Evolutionary conservation across 2,797 vertebrate genomes (phyloP).

Genomic region (Lemur catta): DNA sequence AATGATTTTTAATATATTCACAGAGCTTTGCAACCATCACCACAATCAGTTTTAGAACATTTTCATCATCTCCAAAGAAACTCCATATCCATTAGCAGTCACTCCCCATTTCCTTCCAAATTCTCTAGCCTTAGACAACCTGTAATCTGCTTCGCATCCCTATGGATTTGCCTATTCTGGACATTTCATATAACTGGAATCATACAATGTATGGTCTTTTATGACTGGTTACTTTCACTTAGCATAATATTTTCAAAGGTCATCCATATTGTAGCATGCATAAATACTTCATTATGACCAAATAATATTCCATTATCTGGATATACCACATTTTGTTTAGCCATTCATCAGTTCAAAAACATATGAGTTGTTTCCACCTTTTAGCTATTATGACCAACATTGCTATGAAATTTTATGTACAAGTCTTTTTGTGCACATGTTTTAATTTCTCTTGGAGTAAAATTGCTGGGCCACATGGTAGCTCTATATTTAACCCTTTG

Average conservation of each 20-base stretch:
- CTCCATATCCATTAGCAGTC: not conserved
- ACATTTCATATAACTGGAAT: not conserved
- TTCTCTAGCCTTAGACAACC: not conserved
- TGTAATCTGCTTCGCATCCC: not conserved
- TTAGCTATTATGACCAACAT: not conserved
- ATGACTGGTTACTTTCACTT: not conserved
- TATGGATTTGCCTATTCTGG: not conserved
- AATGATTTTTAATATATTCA: not conserved
- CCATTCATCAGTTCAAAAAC: not conserved
- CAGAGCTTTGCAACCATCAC: not conserved
- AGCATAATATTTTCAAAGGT: constrained; percentile 1
- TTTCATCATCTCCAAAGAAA: not conserved
- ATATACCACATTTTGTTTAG: not conserved
- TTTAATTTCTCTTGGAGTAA: not conserved
- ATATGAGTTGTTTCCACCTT: not conserved
- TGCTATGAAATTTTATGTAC: not conserved
- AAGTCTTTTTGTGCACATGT: not conserved
- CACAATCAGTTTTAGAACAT: not conserved
- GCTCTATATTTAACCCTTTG: not conserved
- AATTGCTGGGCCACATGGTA: not conserved
- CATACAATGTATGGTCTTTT: not conserved
- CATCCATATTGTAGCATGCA: not conserved
- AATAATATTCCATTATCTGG: not conserved
- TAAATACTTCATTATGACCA: not conserved
- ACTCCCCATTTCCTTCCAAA: not conserved